A percentile compares a stretch with the other conserved stretches of the same genome.
These are phyloP conservation scores for Hippocampus barbouri DNA, from an alignment of 2,113 vertebrate species.

Conservation along the genomic window DNA sequence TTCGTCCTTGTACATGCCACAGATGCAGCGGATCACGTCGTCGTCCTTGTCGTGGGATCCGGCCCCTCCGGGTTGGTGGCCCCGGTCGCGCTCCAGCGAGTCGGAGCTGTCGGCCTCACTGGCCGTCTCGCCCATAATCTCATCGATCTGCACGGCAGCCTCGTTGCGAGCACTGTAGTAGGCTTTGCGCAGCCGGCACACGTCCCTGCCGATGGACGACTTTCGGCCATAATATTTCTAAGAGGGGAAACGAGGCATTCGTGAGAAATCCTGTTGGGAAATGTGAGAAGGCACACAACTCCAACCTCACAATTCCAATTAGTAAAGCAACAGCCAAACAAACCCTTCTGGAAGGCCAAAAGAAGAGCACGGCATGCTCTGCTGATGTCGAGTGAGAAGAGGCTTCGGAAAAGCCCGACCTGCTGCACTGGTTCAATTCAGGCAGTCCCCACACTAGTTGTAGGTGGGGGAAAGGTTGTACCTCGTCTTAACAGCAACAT, in stretches of 20 bases:
- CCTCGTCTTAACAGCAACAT: neutral
- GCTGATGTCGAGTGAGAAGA: no score
- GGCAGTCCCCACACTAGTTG: neutral
- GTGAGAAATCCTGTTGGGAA: neutral
- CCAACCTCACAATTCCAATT: neutral
- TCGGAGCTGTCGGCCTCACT: conserved; percentile 98
- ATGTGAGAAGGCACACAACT: neutral
- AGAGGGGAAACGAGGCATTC: conserved; percentile 6
- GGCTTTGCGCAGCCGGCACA: conserved; percentile 89
- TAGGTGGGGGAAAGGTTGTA: neutral
- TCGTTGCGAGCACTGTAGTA: conserved; percentile 94
- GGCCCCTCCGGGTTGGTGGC: conserved; percentile 72
- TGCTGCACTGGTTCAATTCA: no score
- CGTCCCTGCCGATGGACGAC: conserved; percentile 85
- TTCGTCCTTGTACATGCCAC: conserved; percentile 96
- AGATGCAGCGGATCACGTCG: conserved; percentile 96
- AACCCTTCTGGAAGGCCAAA: neutral
- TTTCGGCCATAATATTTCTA: conserved; percentile 98
- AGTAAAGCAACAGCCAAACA: neutral
- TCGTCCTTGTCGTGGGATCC: conserved; percentile 82
- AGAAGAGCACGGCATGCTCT: no score
- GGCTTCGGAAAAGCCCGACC: no score
- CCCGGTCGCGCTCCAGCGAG: conserved; percentile 73
- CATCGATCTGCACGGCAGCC: conserved; percentile 90
- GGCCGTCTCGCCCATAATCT: conserved; percentile 93